Percentiles rank a stretch among this genome's conserved stretches.
Evolutionary conservation across 2,888 invertebrate genomes (phyloP).

Genomic region (Platypus cylindrus): DNA sequence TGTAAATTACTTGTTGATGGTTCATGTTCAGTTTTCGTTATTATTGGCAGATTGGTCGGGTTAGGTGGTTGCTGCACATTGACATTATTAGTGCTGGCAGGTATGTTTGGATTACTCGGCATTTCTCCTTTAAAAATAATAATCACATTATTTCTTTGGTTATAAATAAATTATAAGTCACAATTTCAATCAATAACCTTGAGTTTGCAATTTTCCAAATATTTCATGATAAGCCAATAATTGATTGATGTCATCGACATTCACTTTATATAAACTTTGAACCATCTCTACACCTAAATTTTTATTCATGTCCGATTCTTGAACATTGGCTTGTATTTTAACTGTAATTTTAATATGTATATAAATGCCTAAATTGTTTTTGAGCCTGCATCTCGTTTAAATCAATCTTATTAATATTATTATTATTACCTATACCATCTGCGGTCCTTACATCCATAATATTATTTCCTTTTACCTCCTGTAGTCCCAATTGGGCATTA

Average conservation of each 20-base stretch:
- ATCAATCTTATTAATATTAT: too few species aligned
- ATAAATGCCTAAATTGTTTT: neutral
- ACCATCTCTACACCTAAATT: constrained; percentile 56
- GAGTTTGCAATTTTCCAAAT: constrained; percentile 54
- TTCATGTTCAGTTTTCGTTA: constrained; percentile 38
- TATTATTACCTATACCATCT: constrained; percentile 51
- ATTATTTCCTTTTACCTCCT: constrained; percentile 34
- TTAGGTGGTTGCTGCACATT: constrained; percentile 15
- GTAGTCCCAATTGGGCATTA: constrained; percentile 31
- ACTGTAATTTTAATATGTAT: constrained; percentile 29
- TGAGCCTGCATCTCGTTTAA: too few species aligned
- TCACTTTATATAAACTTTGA: constrained; percentile 64
- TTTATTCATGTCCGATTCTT: constrained; percentile 47
- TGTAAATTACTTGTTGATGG: constrained; percentile 43
- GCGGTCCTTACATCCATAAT: constrained; percentile 51
- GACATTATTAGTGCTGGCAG: constrained; percentile 7
- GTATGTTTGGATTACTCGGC: constrained; percentile 14
- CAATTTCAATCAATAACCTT: too few species aligned
- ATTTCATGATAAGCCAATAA: constrained; percentile 77
- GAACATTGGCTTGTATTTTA: constrained; percentile 54
- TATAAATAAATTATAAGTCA: constrained; percentile 3
- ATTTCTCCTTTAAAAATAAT: constrained; percentile 17
- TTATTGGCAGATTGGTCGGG: constrained; percentile 19
- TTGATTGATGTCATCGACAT: constrained; percentile 73
- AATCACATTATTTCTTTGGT: neutral